Conservation (phyloP, 2,888 invertebrate genomes). For the Melinaea menophilus region DNA sequence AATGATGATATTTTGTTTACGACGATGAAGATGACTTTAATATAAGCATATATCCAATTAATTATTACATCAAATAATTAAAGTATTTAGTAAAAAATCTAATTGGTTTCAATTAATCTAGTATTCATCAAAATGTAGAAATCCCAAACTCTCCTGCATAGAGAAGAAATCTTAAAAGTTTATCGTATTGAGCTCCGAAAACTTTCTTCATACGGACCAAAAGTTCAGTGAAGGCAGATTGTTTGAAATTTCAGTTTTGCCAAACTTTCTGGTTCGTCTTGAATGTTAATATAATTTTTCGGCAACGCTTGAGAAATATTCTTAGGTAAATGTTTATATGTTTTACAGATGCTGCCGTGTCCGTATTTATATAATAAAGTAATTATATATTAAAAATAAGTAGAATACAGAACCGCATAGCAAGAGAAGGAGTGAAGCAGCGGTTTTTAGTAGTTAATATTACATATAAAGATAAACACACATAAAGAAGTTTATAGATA, state of each 20-base stretch:
- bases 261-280: conserved; percentile 1
- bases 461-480: too few relatives aligned
- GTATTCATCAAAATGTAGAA: not conserved
- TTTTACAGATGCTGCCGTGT: too few relatives aligned
- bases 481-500: too few relatives aligned
- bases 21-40: too few relatives aligned
- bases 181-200: not conserved
- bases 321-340: not conserved
- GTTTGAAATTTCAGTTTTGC: not conserved
- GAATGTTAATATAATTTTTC: not conserved
- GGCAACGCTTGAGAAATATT: not conserved
- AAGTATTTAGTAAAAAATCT: not conserved
- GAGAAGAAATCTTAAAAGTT: conserved; percentile 1
- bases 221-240: not conserved
- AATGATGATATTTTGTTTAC: too few relatives aligned
- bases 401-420: too few relatives aligned
- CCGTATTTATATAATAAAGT: too few relatives aligned
- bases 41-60: too few relatives aligned
- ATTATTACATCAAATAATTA: too few relatives aligned
- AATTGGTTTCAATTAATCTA: not conserved
- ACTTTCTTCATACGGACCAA: not conserved
- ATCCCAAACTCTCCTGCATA: not conserved
- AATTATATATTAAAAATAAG: too few relatives aligned
- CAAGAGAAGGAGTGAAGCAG: too few relatives aligned
- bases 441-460: too few relatives aligned